Percentiles rank a stretch among this genome's conserved stretches.
Evolutionary conservation across 2,797 vertebrate genomes (phyloP).

Genomic region (Ctenopoma kingsleyae): DNA sequence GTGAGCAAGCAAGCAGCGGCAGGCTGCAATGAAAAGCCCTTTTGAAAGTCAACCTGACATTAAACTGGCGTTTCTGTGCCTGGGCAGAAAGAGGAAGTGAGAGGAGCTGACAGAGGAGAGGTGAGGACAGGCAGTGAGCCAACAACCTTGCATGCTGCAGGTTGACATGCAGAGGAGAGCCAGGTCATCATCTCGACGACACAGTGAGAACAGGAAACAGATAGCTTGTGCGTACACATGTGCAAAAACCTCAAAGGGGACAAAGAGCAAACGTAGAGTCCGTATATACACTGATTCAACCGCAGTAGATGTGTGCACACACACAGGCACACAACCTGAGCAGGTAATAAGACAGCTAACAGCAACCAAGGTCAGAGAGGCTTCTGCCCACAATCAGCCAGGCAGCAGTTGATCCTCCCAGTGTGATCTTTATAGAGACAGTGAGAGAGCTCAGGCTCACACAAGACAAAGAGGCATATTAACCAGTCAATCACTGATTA

Average conservation of each 20-base stretch:
- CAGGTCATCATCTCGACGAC: conserved; percentile 25
- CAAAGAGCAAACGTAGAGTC: conserved; percentile 35
- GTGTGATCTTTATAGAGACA: conserved; percentile 41
- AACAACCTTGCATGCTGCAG: conserved; percentile 49
- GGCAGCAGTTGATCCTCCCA: conserved; percentile 54
- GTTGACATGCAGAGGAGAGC: conserved; percentile 44
- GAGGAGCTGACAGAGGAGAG: conserved; percentile 46
- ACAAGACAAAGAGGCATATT: conserved; percentile 18
- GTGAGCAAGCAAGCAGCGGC: background rate
- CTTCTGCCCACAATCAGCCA: conserved; percentile 51
- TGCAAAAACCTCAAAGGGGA: conserved; percentile 7
- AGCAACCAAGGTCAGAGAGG: conserved; percentile 49
- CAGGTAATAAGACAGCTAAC: conserved; percentile 53
- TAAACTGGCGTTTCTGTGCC: conserved; percentile 50
- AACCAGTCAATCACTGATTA: conserved; percentile 56
- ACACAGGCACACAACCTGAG: conserved; percentile 9
- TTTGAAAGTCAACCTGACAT: conserved; percentile 68
- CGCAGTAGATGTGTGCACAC: background rate
- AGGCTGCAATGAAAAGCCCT: conserved; percentile 51
- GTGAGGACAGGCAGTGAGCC: conserved; percentile 51
- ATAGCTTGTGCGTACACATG: conserved; percentile 7
- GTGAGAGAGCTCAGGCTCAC: conserved; percentile 50
- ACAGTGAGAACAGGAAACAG: conserved; percentile 53
- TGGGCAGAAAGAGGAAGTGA: conserved; percentile 59
- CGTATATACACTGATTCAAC: conserved; percentile 3